Conservation (phyloP, 2,113 vertebrate genomes). For the Rhombomys opimus region DNA sequence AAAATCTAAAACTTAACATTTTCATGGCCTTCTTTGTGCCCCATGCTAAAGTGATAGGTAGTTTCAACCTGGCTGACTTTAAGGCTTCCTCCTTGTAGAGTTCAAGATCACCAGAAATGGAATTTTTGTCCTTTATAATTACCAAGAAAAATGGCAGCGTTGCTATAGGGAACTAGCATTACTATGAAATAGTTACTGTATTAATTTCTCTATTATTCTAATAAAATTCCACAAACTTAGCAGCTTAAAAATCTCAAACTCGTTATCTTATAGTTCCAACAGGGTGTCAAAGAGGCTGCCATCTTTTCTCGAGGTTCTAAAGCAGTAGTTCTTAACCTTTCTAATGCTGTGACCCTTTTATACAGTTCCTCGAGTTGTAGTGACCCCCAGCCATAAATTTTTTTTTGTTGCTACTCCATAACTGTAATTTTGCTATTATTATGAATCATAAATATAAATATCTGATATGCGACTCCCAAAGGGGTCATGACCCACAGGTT, state of each 20-base stretch:
- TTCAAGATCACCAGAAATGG: background rate
- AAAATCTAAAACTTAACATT: background rate
- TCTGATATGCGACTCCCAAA: background rate
- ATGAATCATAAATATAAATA: background rate
- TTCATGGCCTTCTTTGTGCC: background rate
- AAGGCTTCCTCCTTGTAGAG: conserved; percentile 5
- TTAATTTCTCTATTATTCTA: background rate
- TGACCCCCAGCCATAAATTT: background rate
- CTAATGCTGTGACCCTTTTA: background rate
- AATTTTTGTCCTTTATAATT: background rate
- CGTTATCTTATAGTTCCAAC: background rate
- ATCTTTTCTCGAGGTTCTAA: background rate
- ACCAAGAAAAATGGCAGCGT: background rate
- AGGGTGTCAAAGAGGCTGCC: background rate
- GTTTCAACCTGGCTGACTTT: background rate
- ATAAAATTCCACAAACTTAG: background rate
- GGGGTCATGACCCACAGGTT: background rate
- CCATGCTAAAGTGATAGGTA: background rate
- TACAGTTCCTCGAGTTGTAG: background rate
- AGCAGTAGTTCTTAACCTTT: background rate
- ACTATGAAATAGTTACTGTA: background rate
- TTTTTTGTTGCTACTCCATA: background rate
- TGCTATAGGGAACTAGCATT: background rate
- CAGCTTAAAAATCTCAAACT: background rate
- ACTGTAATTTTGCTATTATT: background rate